These are phyloP conservation scores for Formica selysi DNA, from an alignment of 1,140 invertebrate species.

Conservation along the genomic window DNA sequence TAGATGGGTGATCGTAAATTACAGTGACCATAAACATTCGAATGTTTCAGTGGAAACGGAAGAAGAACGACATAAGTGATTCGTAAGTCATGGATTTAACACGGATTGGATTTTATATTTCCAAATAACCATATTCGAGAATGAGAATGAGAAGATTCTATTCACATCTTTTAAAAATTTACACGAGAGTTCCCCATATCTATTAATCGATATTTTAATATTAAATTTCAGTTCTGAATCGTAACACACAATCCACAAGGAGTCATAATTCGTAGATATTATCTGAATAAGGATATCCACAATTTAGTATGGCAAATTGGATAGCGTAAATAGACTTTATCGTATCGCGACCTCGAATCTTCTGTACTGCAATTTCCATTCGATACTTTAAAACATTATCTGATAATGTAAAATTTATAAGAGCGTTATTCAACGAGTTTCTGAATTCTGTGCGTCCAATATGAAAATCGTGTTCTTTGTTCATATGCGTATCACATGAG, in stretches of 20 bases:
- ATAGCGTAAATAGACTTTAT: background rate
- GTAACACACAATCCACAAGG: background rate
- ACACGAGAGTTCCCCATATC: background rate
- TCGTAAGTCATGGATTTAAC: background rate
- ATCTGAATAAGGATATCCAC: background rate
- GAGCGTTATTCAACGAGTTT: background rate
- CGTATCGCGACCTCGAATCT: background rate
- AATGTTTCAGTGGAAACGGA: background rate
- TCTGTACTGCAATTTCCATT: background rate
- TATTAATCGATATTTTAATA: background rate
- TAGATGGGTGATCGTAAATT: slow-evolving; percentile 7
- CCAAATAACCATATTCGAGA: background rate
- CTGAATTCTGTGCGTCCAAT: background rate
- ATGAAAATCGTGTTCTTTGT: background rate
- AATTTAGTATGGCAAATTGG: background rate
- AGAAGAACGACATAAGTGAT: background rate
- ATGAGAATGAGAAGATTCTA: background rate
- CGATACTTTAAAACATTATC: slow-evolving; percentile 4
- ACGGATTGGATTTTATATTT: background rate
- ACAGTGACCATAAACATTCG: slow-evolving; percentile 12
- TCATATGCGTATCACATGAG: background rate
- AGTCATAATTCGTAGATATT: background rate
- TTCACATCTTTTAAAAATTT: background rate
- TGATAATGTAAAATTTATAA: background rate
- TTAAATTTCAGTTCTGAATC: background rate